Conservation (phyloP, 2,888 invertebrate genomes). For the Matsumyia berberina region DNA sequence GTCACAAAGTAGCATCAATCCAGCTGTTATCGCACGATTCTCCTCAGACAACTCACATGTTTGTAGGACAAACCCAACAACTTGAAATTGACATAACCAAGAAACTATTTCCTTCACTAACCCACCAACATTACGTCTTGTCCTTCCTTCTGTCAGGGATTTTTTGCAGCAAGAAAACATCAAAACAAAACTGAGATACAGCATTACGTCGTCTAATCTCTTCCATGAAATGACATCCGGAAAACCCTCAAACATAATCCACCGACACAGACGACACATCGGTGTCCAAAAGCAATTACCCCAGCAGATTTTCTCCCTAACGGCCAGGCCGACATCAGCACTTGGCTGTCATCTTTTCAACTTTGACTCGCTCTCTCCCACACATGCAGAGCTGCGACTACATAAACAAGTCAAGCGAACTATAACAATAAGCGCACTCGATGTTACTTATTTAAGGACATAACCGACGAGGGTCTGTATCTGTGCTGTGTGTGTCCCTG, state of each 20-base stretch:
- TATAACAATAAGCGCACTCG: constrained; percentile 25
- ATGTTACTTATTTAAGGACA: constrained; percentile 45
- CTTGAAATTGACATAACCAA: not conserved
- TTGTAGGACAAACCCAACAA: not conserved
- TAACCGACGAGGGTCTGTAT: constrained; percentile 2
- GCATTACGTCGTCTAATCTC: constrained; percentile 59
- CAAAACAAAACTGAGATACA: constrained; percentile 60
- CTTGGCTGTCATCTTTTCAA: constrained; percentile 63
- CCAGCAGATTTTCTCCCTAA: constrained; percentile 57
- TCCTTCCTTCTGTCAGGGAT: not conserved
- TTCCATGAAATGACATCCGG: constrained; percentile 57
- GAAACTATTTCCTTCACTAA: not conserved
- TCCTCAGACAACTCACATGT: too few species aligned
- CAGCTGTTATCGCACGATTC: too few species aligned
- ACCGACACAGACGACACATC: constrained; percentile 51
- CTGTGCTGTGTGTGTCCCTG: not conserved
- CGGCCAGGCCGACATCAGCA: constrained; percentile 36
- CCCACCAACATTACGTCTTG: not conserved
- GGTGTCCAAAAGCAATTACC: constrained; percentile 72
- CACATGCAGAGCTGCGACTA: not conserved
- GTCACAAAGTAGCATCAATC: too few species aligned
- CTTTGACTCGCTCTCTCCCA: not conserved
- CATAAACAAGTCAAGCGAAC: not conserved
- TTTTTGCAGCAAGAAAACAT: constrained; percentile 54
- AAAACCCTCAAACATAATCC: constrained; percentile 61